Percentiles rank a stretch among this genome's conserved stretches.
These are phyloP conservation scores for Sycophila sp. DNA, from an alignment of 1,140 invertebrate genomes.

Conservation along the genomic window DNA sequence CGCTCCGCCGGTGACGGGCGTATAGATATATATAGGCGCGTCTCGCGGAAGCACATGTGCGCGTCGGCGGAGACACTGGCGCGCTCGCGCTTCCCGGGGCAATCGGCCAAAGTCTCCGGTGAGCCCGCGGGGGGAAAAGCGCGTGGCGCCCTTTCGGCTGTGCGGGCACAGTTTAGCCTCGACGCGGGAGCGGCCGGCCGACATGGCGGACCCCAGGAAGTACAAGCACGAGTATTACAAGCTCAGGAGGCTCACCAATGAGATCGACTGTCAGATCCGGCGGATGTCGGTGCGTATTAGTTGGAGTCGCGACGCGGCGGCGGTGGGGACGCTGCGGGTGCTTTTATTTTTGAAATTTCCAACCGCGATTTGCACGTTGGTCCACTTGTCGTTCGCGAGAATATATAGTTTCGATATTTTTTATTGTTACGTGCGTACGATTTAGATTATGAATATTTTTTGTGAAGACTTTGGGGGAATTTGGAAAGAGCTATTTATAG, in stretches of 20 bases:
- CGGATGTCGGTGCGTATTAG: slow-evolving; percentile 55
- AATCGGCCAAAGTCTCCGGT: slow-evolving; percentile 6
- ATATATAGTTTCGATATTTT: too few species aligned
- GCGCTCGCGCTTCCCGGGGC: neutral
- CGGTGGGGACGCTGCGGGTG: too few species aligned
- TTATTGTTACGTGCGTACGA: too few species aligned
- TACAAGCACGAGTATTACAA: slow-evolving; percentile 74
- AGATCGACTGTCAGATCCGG: slow-evolving; percentile 65
- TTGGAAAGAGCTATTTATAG: too few species aligned
- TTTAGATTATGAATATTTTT: too few species aligned
- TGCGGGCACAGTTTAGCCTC: neutral
- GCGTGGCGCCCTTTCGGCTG: neutral
- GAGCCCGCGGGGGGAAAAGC: neutral
- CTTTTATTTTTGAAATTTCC: too few species aligned
- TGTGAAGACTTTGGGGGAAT: too few species aligned
- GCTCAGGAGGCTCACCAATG: slow-evolving; percentile 71
- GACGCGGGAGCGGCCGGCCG: neutral
- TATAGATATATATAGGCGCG: neutral
- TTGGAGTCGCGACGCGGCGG: too few species aligned
- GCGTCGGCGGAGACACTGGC: neutral
- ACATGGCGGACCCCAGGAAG: slow-evolving; percentile 60
- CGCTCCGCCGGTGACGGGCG: too few species aligned
- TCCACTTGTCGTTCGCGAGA: too few species aligned
- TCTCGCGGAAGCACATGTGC: neutral
- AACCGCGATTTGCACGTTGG: too few species aligned